Evolutionary conservation across 2,797 vertebrate genomes (phyloP).

Genomic region (Clamator glandarius): DNA sequence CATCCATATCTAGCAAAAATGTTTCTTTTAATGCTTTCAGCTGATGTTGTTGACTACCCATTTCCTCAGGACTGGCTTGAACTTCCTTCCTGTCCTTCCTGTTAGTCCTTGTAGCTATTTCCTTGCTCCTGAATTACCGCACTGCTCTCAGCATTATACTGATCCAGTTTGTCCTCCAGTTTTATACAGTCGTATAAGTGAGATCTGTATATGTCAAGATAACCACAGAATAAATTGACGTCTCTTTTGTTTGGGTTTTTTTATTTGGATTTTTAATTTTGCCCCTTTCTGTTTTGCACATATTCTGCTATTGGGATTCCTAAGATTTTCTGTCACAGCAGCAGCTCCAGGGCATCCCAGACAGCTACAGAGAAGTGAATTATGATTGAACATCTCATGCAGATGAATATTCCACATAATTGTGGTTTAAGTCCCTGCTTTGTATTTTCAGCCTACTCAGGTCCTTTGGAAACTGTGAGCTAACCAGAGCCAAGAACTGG

Average conservation of each 20-base stretch:
- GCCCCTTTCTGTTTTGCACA: neutral
- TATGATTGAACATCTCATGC: neutral
- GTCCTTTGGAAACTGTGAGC: neutral
- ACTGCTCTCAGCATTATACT: neutral
- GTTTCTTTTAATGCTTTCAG: neutral
- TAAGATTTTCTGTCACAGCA: neutral
- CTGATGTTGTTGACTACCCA: neutral
- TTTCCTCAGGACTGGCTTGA: neutral
- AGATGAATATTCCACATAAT: neutral
- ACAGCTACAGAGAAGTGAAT: neutral
- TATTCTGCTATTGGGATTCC: neutral
- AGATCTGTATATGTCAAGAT: neutral
- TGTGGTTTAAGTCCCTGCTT: neutral
- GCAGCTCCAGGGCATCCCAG: neutral
- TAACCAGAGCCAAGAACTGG: neutral
- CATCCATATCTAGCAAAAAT: neutral
- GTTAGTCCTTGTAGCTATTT: neutral
- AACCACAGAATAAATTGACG: neutral
- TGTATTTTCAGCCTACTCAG: neutral
- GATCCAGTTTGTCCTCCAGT: neutral
- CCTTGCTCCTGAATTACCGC: neutral
- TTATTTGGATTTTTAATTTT: neutral
- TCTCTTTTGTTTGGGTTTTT: neutral
- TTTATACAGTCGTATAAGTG: neutral
- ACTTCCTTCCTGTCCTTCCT: neutral